Evolutionary conservation across 1,140 invertebrate genomes (phyloP), one percentile per base, ranked within the genome.

Genomic region (Nixonia krombeini): DNA sequence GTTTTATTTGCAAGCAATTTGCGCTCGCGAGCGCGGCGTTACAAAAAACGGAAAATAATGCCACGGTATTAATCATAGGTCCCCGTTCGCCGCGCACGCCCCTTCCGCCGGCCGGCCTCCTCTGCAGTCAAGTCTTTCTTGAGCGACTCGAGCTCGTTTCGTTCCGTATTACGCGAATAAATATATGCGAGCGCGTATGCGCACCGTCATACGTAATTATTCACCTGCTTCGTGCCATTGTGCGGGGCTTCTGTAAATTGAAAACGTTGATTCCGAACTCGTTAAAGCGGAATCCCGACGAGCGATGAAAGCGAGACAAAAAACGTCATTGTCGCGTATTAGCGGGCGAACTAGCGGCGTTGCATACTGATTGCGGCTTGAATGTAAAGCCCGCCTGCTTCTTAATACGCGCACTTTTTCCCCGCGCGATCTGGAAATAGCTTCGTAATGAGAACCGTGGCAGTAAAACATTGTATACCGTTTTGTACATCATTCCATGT

Each of bases 1-100:
- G 70, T 71, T 82, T 81, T 82, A 82, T 81, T 82, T 78, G 76
- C 78, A 74, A 82, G 80, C 75, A 80, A 84, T 82, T 82, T 82
- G 73, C 70, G 67, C 72, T 58, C 59, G 52, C 64, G 59, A 61
- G 72, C 67, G 57, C 53, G 66, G 42, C 47, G 46, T 16, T 28
- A 65, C 73, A 81, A 82, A 83, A 84, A 81, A 75, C 79, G 69
- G 70, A 80, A 82, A 83, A 83, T 81, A 81, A 81, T 79, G 79
- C 74, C 51, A 56, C 61, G 70, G 61, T 81, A 83, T 83, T 82
- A 83, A 83, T 83, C 81, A 82, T 75, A 70, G 47, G 35, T 71
- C 69, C 72, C 63, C 33, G 17, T 41, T 37, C 45, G n/a, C 23
- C 35, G 1, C 16, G 37, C 59, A 57, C 21, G 21, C 46, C 53